These are phyloP conservation scores for Ceriagrion tenellum DNA, from an alignment of 2,888 invertebrate genomes.

Conservation along the genomic window DNA sequence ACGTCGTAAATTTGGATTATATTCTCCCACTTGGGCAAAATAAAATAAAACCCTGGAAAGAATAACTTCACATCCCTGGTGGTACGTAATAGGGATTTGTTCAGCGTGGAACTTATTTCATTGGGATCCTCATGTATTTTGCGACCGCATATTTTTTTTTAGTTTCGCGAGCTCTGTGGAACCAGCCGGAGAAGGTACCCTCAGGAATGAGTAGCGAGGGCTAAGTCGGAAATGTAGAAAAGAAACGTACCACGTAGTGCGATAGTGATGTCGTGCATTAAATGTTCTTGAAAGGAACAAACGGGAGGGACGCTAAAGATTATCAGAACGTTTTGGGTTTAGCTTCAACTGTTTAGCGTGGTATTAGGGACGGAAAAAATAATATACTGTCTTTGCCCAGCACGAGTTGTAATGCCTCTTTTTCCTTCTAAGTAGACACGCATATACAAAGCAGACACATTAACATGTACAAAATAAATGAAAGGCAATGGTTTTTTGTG, in stretches of 20 bases:
- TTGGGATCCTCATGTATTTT: background rate
- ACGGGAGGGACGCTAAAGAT: background rate
- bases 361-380: background rate
- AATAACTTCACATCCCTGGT: background rate
- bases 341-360: background rate
- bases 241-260: background rate
- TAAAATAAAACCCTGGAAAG: conserved; percentile 3
- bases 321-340: background rate
- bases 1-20: conserved; percentile 55
- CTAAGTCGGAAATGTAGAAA: background rate
- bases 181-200: background rate
- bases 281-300: background rate
- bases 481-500: too few species aligned
- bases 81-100: conserved; percentile 14
- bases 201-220: background rate
- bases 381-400: too few species aligned
- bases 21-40: conserved; percentile 18
- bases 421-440: too few species aligned
- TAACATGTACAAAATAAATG: too few species aligned
- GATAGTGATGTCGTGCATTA: background rate
- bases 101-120: background rate
- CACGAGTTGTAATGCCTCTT: too few species aligned
- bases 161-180: background rate
- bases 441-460: too few species aligned
- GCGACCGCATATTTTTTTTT: background rate